Conservation (phyloP, 2,888 invertebrate genomes). For the Ernsta delagoae region DNA sequence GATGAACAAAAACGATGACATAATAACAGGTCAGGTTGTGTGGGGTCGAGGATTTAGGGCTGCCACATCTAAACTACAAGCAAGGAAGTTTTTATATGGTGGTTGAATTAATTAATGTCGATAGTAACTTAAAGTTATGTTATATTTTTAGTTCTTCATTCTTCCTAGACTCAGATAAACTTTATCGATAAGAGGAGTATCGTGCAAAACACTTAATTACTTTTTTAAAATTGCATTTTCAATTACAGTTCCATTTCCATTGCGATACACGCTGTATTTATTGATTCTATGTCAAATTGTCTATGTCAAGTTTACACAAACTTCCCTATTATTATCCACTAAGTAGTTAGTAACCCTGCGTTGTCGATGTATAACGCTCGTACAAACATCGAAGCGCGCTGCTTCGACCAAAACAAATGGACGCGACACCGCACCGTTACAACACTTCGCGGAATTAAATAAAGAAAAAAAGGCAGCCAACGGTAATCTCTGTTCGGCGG, state of each 20-base stretch:
- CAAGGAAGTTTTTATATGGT: too few relatives aligned
- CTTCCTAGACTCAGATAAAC: too few relatives aligned
- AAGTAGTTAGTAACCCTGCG: constrained; percentile 17
- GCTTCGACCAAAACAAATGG: constrained; percentile 78
- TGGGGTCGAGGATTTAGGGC: constrained; percentile 20
- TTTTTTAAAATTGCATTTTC: too few relatives aligned
- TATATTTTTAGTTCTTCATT: too few relatives aligned
- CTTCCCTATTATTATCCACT: not conserved
- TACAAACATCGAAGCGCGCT: constrained; percentile 49
- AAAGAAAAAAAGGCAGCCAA: constrained; percentile 69
- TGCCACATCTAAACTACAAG: not conserved
- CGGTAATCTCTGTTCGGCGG: constrained; percentile 75
- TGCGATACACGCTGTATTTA: not conserved
- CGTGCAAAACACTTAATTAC: too few relatives aligned
- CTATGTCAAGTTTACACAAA: too few relatives aligned
- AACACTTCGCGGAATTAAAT: constrained; percentile 79
- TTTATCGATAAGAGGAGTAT: too few relatives aligned
- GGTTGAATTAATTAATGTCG: too few relatives aligned
- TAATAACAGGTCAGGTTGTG: constrained; percentile 40
- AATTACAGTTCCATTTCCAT: not conserved
- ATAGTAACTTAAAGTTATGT: too few relatives aligned
- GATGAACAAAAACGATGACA: constrained; percentile 42
- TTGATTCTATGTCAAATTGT: not conserved
- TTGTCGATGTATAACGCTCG: constrained; percentile 32
- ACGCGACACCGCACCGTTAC: constrained; percentile 79